These are phyloP conservation scores for Siphlonurus alternatus DNA, from an alignment of 2,888 invertebrate genomes.

Conservation along the genomic window DNA sequence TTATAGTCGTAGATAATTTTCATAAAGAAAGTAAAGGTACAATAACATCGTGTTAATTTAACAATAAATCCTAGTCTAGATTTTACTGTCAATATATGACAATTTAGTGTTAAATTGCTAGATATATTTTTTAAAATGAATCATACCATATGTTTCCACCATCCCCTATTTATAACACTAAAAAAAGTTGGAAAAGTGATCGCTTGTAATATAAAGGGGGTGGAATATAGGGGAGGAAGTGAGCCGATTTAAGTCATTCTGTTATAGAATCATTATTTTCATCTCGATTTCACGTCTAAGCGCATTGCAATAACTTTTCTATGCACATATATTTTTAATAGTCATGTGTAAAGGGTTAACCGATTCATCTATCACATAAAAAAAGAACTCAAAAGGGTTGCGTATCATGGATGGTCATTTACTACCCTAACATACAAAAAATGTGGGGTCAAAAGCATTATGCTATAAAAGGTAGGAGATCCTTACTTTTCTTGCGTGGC, in stretches of 20 bases:
- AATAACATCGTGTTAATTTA: too few species aligned
- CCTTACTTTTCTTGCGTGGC: not conserved
- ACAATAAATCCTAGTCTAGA: too few species aligned
- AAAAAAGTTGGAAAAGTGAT: not conserved
- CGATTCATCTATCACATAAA: not conserved
- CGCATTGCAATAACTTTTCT: not conserved
- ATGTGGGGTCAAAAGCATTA: not conserved
- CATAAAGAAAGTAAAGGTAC: too few species aligned
- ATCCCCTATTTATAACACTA: not conserved
- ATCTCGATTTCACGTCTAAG: not conserved
- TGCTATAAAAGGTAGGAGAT: not conserved
- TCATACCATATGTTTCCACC: not conserved
- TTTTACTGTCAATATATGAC: not conserved
- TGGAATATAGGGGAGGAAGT: too few species aligned
- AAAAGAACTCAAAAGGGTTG: not conserved
- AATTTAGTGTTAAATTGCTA: not conserved
- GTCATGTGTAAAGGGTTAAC: not conserved
- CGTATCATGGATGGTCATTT: not conserved
- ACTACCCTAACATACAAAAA: not conserved
- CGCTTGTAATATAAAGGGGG: not conserved
- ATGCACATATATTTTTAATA: not conserved
- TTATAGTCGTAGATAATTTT: too few species aligned
- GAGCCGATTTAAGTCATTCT: too few species aligned
- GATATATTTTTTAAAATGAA: not conserved
- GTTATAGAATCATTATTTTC: not conserved